phyloP scores from a whole-genome alignment of 2,888 invertebrate species.

The Tinea trinotella region DNA sequence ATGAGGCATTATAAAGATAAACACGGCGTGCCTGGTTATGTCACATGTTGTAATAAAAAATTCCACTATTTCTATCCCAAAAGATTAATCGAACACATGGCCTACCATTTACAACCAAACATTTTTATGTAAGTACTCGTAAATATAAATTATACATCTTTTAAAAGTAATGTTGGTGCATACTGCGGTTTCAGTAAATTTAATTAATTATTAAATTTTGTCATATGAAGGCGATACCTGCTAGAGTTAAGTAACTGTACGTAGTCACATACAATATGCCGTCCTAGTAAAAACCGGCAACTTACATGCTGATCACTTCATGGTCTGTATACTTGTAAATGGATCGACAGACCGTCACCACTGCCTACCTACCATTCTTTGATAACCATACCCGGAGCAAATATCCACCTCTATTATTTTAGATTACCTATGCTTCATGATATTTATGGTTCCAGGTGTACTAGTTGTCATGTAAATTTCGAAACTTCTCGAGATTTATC shows the following conservation, averaged over 20 bases:
- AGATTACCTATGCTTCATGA: no score
- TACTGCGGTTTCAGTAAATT: neutral
- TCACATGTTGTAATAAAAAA: constrained; percentile 61
- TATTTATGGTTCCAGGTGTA: constrained; percentile 53
- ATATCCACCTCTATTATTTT: no score
- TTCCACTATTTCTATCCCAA: constrained; percentile 65
- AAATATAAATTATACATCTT: constrained; percentile 6
- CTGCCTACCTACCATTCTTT: no score
- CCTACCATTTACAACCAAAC: constrained; percentile 57
- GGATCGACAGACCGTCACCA: no score
- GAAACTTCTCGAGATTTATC: constrained; percentile 55
- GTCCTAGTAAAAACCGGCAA: no score
- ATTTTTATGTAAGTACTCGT: constrained; percentile 54
- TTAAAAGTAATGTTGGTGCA: neutral
- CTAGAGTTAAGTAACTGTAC: no score
- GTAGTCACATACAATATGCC: no score
- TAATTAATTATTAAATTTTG: neutral
- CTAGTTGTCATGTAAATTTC: constrained; percentile 59
- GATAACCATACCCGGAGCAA: no score
- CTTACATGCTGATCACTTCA: no score
- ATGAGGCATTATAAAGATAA: constrained; percentile 65
- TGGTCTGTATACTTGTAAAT: no score
- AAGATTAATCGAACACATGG: constrained; percentile 66
- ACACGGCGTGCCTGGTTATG: constrained; percentile 63
- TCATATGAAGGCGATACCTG: no score